Conservation (phyloP, 2,797 vertebrate genomes). For the Gymnoscopelus microlampas region DNA sequence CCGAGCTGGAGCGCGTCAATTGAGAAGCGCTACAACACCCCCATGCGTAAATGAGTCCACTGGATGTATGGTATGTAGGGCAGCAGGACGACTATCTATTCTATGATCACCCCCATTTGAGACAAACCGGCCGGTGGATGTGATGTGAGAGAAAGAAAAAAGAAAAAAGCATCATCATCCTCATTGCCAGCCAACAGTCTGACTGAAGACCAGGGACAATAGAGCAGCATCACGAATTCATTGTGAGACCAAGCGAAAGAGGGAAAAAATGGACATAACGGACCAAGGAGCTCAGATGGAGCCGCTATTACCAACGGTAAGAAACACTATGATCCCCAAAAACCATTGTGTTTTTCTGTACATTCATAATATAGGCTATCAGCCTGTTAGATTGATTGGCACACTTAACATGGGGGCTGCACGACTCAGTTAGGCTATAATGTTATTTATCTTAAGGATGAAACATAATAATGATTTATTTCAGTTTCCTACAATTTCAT, state of each 20-base stretch:
- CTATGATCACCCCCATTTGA: constrained; percentile 62
- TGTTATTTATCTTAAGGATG: too few species aligned
- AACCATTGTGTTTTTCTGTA: not conserved
- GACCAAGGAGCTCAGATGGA: constrained; percentile 98
- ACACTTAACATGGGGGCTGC: too few species aligned
- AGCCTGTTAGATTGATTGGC: too few species aligned
- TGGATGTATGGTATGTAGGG: constrained; percentile 58
- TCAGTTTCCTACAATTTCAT: too few species aligned
- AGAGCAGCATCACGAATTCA: constrained; percentile 45
- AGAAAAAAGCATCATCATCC: constrained; percentile 1
- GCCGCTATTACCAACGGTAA: constrained; percentile 95
- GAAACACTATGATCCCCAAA: constrained; percentile 26
- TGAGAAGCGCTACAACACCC: constrained; percentile 68
- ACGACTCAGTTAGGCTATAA: too few species aligned
- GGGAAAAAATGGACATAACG: constrained; percentile 91
- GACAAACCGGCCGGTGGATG: constrained; percentile 53
- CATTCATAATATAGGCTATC: not conserved
- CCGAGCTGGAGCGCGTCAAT: constrained; percentile 52
- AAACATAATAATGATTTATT: too few species aligned
- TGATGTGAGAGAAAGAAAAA: not conserved
- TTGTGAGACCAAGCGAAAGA: constrained; percentile 47
- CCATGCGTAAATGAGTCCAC: constrained; percentile 64
- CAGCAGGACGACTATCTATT: constrained; percentile 63
- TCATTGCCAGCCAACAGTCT: constrained; percentile 21
- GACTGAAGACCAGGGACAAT: constrained; percentile 15